Evolutionary conservation across 1,140 invertebrate genomes (phyloP).

Genomic region (Pararge aegeria): DNA sequence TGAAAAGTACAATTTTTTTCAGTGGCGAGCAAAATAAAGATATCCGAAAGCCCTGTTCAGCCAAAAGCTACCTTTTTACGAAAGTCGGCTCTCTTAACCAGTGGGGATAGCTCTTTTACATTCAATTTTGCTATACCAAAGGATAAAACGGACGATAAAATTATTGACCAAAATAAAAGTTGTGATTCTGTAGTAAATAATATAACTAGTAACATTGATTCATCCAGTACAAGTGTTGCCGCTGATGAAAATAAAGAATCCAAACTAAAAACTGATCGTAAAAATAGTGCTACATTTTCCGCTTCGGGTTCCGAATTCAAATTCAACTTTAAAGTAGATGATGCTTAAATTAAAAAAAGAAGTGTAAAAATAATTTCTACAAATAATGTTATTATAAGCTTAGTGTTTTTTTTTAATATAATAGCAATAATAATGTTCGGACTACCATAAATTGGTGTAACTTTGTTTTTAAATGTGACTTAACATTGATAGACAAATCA

Average conservation of each 20-base stretch:
- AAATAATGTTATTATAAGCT: no score
- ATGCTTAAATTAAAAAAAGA: conserved; percentile 30
- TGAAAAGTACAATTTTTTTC: conserved; percentile 39
- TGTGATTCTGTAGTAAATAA: conserved; percentile 23
- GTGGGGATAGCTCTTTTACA: conserved; percentile 60
- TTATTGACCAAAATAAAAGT: conserved; percentile 24
- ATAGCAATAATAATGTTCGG: no score
- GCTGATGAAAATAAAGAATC: conserved; percentile 30
- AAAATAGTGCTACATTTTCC: conserved; percentile 46
- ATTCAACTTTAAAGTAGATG: conserved; percentile 68
- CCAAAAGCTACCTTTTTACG: conserved; percentile 72
- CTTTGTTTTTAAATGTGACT: neutral
- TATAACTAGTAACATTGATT: conserved; percentile 30
- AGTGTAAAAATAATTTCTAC: no score
- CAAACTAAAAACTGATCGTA: conserved; percentile 18
- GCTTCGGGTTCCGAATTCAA: conserved; percentile 56
- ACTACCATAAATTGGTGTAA: neutral
- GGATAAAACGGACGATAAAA: conserved; percentile 35
- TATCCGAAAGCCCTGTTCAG: conserved; percentile 55
- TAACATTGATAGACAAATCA: neutral
- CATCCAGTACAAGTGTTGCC: conserved; percentile 26
- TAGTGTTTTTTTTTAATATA: no score
- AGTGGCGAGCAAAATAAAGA: conserved; percentile 76
- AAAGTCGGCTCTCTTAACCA: conserved; percentile 65
- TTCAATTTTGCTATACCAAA: conserved; percentile 62